phyloP scores from a whole-genome alignment of 2,113 vertebrate species.

The Struthio camelus region DNA sequence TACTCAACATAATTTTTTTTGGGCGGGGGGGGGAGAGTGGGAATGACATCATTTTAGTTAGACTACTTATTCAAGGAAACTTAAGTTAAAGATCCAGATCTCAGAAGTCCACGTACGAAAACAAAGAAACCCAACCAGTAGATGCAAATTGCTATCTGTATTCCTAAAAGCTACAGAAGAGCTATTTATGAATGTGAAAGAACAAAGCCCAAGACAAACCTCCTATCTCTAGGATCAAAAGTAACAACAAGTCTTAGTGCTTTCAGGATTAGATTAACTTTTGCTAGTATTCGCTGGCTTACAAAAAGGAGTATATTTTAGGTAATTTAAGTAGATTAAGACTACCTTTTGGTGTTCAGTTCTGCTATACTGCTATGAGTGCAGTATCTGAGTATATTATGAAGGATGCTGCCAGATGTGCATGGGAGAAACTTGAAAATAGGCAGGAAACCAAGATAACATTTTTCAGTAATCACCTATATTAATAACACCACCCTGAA shows the following conservation, averaged over 20 bases:
- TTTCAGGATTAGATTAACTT: background rate
- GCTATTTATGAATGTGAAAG: background rate
- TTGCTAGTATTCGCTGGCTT: background rate
- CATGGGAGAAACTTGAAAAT: background rate
- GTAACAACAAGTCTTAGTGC: background rate
- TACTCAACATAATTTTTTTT: background rate
- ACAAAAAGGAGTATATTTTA: background rate
- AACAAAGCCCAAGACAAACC: background rate
- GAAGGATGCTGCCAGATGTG: background rate
- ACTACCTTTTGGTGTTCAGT: background rate
- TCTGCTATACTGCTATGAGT: background rate
- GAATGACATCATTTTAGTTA: background rate
- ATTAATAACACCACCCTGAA: background rate
- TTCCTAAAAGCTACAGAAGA: background rate
- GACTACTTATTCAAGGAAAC: background rate
- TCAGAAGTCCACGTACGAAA: background rate
- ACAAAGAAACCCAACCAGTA: background rate
- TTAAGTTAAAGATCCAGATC: background rate
- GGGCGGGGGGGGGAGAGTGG: accelerated
- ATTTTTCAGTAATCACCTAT: background rate
- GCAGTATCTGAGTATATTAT: background rate
- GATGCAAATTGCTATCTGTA: background rate
- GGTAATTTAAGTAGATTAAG: background rate
- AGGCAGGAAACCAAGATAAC: background rate
- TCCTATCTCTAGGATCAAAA: background rate